These are phyloP conservation scores for Catagonus wagneri DNA, from an alignment of 2,113 vertebrate species.

Conservation along the genomic window DNA sequence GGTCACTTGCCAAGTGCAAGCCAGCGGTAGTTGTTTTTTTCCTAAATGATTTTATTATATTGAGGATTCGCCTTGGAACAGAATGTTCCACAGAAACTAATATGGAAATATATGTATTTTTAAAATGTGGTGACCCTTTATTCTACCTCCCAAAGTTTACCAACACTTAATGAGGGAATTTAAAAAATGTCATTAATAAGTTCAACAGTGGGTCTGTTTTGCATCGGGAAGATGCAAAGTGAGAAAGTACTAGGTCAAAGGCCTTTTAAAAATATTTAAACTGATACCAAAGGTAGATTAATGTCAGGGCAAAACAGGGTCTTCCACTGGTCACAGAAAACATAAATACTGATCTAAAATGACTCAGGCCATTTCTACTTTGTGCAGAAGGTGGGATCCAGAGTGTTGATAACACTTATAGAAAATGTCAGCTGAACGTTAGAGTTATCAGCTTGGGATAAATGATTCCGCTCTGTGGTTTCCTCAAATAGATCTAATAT, in stretches of 20 bases:
- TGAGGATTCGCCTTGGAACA: conserved; percentile 39
- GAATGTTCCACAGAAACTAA: conserved; percentile 3
- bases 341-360: not conserved
- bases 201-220: not conserved
- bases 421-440: not conserved
- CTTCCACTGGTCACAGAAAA: not conserved
- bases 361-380: not conserved
- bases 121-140: not conserved
- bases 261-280: not conserved
- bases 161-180: not conserved
- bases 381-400: not conserved
- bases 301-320: not conserved
- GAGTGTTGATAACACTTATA: not conserved
- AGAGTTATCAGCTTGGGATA: not conserved
- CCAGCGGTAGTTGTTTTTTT: not conserved
- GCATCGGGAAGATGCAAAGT: not conserved
- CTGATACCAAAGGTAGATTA: not conserved
- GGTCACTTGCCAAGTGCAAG: not conserved
- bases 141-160: not conserved
- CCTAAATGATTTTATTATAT: conserved; percentile 66
- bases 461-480: not conserved
- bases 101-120: not conserved
- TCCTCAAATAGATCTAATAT: not conserved
- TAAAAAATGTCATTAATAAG: not conserved
- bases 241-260: not conserved